Evolutionary conservation across 2,113 vertebrate species (phyloP).

Genomic region (Eclectus roratus): DNA sequence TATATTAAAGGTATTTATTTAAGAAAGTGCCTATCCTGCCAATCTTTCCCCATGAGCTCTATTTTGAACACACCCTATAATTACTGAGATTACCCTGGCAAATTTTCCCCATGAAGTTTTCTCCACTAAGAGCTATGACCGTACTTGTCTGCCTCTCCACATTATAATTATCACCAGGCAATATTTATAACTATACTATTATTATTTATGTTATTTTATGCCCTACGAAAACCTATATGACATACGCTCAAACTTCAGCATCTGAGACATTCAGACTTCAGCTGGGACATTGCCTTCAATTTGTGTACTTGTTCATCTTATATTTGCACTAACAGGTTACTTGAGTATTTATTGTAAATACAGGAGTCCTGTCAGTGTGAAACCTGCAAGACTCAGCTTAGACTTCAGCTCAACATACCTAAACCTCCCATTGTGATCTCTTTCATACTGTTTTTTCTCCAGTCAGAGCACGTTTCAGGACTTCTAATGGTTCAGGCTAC

Average conservation of each 20-base stretch:
- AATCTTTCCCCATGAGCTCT: slow-evolving; percentile 58
- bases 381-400: not conserved
- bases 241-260: not conserved
- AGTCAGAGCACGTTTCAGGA: not conserved
- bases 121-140: slow-evolving; percentile 45
- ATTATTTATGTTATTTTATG: slow-evolving; percentile 54
- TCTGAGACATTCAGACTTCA: not conserved
- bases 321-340: not conserved
- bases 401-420: not conserved
- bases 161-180: slow-evolving; percentile 58
- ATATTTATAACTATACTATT: slow-evolving; percentile 59
- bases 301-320: not conserved
- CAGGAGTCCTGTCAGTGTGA: not conserved
- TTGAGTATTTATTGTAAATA: not conserved
- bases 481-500: not conserved
- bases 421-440: not conserved
- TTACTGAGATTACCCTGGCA: slow-evolving; percentile 62
- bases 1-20: slow-evolving; percentile 55
- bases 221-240: slow-evolving; percentile 18
- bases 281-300: not conserved
- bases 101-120: slow-evolving; percentile 43
- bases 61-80: slow-evolving; percentile 60
- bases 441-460: not conserved
- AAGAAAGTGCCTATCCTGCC: slow-evolving; percentile 64
- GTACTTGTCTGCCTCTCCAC: slow-evolving; percentile 54